These are phyloP conservation scores for Oxygymnocypris stewartii DNA, from an alignment of 2,113 vertebrate species.

Conservation along the genomic window DNA sequence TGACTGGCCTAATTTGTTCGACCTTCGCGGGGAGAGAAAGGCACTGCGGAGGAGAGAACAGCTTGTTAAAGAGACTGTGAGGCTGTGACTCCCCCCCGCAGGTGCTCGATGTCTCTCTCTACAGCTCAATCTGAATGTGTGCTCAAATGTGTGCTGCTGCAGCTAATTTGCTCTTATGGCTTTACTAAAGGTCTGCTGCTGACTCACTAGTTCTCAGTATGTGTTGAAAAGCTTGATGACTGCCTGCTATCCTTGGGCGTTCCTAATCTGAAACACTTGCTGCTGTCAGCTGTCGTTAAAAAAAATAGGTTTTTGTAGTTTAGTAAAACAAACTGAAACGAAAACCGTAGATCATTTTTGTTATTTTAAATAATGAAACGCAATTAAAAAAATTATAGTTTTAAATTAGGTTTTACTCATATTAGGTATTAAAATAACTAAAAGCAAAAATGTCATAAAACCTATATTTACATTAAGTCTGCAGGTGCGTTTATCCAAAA, in stretches of 20 bases:
- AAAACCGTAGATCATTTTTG: neutral
- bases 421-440: too few relatives aligned
- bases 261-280: conserved; percentile 1
- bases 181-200: neutral
- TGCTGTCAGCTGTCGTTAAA: too few relatives aligned
- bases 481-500: conserved; percentile 44
- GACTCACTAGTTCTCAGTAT: conserved; percentile 4
- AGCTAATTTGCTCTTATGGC: conserved; percentile 25
- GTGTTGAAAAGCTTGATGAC: neutral
- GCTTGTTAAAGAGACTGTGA: conserved; percentile 34
- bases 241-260: neutral
- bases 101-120: neutral
- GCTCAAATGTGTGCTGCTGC: conserved; percentile 16
- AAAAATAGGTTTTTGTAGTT: too few relatives aligned
- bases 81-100: conserved; percentile 40
- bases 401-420: too few relatives aligned
- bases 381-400: too few relatives aligned
- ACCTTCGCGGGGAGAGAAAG: conserved; percentile 56
- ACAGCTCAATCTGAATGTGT: neutral
- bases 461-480: neutral
- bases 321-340: neutral
- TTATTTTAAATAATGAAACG: neutral
- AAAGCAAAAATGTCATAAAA: too few relatives aligned
- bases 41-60: conserved; percentile 55
- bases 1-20: conserved; percentile 64